Percentiles rank a stretch among this genome's conserved stretches.
Conservation (phyloP, 2,113 vertebrate species). For the Melanocharis versteri region DNA sequence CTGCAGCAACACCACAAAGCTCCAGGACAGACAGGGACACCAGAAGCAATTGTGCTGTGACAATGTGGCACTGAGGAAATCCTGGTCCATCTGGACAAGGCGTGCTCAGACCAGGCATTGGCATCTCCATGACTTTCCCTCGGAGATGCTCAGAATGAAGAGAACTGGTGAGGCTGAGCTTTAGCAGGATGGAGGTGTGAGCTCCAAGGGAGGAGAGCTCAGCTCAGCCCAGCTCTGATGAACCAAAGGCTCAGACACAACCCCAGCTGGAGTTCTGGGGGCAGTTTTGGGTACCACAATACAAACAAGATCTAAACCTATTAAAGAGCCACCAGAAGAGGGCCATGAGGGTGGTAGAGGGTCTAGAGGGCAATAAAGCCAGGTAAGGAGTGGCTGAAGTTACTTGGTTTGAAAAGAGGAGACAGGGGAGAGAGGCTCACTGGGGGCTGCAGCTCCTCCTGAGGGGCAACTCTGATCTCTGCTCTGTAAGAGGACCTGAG, state of each 20-base stretch:
- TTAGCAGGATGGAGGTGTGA: neutral
- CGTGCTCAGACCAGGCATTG: neutral
- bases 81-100: neutral
- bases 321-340: neutral
- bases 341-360: fast-evolving
- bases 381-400: neutral
- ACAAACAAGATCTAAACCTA: neutral
- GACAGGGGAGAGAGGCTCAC: neutral
- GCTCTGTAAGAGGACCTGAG: neutral
- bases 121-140: neutral
- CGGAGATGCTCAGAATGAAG: neutral
- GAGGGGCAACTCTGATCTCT: neutral
- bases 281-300: neutral
- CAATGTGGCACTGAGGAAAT: neutral
- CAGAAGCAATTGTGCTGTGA: neutral
- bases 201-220: neutral
- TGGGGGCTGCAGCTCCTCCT: neutral
- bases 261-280: neutral
- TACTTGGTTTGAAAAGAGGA: neutral
- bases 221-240: neutral
- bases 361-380: neutral
- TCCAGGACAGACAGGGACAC: neutral
- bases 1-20: neutral
- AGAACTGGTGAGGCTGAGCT: neutral
- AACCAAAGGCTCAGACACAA: neutral